phyloP scores from a whole-genome alignment of 2,113 vertebrate species.

The Odobenus rosmarus region DNA sequence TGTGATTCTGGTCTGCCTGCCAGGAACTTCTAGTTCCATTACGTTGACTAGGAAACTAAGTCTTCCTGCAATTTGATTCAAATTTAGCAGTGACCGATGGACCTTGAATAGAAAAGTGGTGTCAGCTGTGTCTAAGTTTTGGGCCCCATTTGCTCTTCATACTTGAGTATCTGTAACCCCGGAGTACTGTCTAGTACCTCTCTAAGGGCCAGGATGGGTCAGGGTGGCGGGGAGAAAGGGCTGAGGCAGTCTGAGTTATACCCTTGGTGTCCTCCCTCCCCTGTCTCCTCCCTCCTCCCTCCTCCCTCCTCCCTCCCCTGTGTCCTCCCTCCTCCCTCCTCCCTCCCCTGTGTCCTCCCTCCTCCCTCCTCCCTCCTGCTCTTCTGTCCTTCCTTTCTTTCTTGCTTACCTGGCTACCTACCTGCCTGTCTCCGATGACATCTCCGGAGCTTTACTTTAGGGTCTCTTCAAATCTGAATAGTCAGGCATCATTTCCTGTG shows the following conservation, averaged over 20 bases:
- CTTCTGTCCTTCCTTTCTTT: not conserved
- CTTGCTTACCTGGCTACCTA: not conserved
- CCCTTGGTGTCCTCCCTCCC: rapidly evolving
- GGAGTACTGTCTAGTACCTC: not conserved
- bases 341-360: too few relatives aligned
- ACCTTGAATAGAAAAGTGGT: rapidly evolving
- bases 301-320: too few relatives aligned
- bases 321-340: not conserved
- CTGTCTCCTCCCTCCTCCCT: not conserved
- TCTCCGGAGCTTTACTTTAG: not conserved
- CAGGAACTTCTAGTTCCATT: not conserved
- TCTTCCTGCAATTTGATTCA: not conserved
- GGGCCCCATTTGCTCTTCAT: not conserved
- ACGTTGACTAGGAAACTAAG: not conserved
- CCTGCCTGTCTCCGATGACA: not conserved
- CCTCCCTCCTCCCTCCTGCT: not conserved
- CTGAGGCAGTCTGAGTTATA: not conserved
- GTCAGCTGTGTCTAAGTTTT: rapidly evolving
- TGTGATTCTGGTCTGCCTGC: not conserved
- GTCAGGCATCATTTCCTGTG: not conserved
- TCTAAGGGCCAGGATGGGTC: rapidly evolving
- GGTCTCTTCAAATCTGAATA: not conserved
- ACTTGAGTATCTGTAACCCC: not conserved
- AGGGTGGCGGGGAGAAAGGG: not conserved
- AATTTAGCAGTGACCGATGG: not conserved